These are phyloP conservation scores for Podarcis lilfordi DNA, from an alignment of 2,797 vertebrate species.

Conservation along the genomic window DNA sequence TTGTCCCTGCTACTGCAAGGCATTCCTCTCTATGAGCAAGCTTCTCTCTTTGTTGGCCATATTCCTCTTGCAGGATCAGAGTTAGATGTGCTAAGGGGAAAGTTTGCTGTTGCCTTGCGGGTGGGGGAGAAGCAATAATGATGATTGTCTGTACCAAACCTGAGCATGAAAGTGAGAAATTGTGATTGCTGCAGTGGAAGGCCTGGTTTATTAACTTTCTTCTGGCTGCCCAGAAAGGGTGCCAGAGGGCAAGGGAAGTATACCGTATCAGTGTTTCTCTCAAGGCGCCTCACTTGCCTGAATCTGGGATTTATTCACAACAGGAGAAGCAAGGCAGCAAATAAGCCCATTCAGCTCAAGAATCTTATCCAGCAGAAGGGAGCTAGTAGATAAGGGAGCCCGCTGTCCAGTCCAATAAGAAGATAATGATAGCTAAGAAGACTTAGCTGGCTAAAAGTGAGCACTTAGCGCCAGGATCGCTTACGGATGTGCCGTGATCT, in stretches of 20 bases:
- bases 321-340: slow-evolving; percentile 14
- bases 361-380: slow-evolving; percentile 18
- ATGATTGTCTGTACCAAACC: neutral
- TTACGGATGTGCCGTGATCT: slow-evolving; percentile 4
- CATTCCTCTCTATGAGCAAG: neutral
- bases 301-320: slow-evolving; percentile 39
- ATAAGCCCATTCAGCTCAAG: slow-evolving; percentile 11
- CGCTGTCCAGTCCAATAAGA: slow-evolving; percentile 49
- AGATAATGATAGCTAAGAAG: slow-evolving; percentile 42
- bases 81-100: neutral
- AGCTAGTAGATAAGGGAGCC: slow-evolving; percentile 44
- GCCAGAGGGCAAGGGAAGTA: slow-evolving; percentile 4
- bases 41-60: neutral
- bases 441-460: slow-evolving; percentile 42
- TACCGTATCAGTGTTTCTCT: neutral
- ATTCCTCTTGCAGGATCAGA: neutral
- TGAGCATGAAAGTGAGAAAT: neutral
- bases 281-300: slow-evolving; percentile 38
- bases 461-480: neutral
- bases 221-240: neutral
- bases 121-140: too few species aligned
- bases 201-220: neutral
- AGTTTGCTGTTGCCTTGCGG: neutral
- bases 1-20: neutral
- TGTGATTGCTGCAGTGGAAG: neutral